phyloP scores from a whole-genome alignment of 2,888 invertebrate species.

The Masnerella sp. region DNA sequence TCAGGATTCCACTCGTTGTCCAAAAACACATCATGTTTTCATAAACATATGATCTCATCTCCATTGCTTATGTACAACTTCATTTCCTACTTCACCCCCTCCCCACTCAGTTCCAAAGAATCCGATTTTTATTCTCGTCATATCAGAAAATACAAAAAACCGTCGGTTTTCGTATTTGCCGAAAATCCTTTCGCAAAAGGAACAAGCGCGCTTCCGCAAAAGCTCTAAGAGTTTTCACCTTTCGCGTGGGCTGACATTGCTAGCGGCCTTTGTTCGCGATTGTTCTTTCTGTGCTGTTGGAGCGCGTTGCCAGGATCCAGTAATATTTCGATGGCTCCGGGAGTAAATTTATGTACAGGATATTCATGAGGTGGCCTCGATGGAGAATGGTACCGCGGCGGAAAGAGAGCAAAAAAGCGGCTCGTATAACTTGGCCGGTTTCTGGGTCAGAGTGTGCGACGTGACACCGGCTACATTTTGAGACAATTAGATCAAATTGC shows the following conservation, averaged over 20 bases:
- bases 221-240: conserved; percentile 48
- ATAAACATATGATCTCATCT: too few species aligned
- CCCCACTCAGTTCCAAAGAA: too few species aligned
- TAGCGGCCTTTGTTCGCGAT: conserved; percentile 53
- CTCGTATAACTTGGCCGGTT: conserved; percentile 59
- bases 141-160: conserved; percentile 8
- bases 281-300: conserved; percentile 47
- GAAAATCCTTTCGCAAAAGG: conserved; percentile 30
- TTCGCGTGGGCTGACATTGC: conserved; percentile 35
- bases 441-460: conserved; percentile 47
- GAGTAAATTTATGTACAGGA: conserved; percentile 63
- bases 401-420: conserved; percentile 40
- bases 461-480: conserved; percentile 25
- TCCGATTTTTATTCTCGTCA: conserved; percentile 10
- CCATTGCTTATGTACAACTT: too few species aligned
- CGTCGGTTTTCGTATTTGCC: conserved; percentile 11
- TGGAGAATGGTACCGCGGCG: conserved; percentile 54
- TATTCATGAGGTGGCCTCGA: conserved; percentile 63
- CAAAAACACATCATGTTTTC: too few species aligned
- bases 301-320: conserved; percentile 57
- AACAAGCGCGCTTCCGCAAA: conserved; percentile 30
- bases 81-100: too few species aligned
- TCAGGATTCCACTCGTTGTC: too few species aligned
- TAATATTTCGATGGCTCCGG: conserved; percentile 63
- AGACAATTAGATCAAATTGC: conserved; percentile 28